Conservation (phyloP, 1,140 invertebrate genomes). For the Drosophila guanche region DNA sequence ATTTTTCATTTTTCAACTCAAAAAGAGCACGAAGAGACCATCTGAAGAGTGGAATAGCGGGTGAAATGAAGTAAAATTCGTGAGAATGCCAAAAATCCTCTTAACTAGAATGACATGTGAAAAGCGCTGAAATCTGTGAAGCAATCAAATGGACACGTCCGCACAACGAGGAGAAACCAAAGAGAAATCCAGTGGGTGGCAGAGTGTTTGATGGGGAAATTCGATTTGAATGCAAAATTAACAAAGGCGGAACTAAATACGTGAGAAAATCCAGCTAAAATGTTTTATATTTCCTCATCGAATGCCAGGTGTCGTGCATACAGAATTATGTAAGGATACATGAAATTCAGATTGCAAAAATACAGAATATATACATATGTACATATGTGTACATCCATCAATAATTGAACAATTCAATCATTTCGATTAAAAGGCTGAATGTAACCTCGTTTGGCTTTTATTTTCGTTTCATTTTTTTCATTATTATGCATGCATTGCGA, state of each 20-base stretch:
- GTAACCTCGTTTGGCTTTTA: conserved; percentile 47
- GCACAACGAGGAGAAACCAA: conserved; percentile 36
- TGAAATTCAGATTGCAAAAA: not conserved
- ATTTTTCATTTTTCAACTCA: conserved; percentile 61
- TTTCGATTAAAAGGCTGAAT: conserved; percentile 42
- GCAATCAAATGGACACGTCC: conserved; percentile 80
- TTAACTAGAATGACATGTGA: conserved; percentile 79
- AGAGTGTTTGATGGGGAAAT: conserved; percentile 25
- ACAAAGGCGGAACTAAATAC: conserved; percentile 34
- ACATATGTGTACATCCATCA: conserved; percentile 26
- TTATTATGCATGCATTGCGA: conserved; percentile 63
- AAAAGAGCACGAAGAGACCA: conserved; percentile 16
- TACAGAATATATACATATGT: conserved; percentile 32
- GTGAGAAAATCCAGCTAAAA: conserved; percentile 50
- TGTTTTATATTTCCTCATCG: conserved; percentile 6
- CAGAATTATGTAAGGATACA: conserved; percentile 10
- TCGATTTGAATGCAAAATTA: conserved; percentile 33
- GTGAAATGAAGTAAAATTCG: conserved; percentile 31
- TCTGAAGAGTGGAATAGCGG: conserved; percentile 15
- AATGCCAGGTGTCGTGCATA: conserved; percentile 33
- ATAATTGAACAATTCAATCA: conserved; percentile 68
- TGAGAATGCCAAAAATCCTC: conserved; percentile 79
- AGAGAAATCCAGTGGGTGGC: conserved; percentile 41
- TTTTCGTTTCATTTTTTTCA: conserved; percentile 48
- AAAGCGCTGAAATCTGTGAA: conserved; percentile 74